Conservation (phyloP, 2,797 vertebrate species). For the Neosalanx taihuensis region DNA sequence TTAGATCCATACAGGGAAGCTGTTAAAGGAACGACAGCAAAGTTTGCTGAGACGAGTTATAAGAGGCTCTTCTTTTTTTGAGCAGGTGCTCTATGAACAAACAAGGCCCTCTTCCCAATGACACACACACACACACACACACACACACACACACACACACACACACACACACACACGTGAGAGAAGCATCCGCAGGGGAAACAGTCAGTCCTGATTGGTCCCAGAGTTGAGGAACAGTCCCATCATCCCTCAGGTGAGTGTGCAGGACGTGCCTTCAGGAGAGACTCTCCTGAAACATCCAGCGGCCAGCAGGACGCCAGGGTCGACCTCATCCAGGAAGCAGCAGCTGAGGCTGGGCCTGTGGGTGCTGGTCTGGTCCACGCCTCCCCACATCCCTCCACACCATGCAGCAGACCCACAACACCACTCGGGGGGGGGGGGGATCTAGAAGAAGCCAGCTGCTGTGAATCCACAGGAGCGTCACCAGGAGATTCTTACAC, state of each 20-base stretch:
- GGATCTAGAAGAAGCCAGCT: too few relatives aligned
- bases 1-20: conserved; percentile 54
- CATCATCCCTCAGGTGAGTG: too few relatives aligned
- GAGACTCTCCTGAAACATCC: too few relatives aligned
- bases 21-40: conserved; percentile 47
- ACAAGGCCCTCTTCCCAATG: conserved; percentile 44
- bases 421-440: neutral
- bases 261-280: too few relatives aligned
- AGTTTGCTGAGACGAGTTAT: conserved; percentile 35
- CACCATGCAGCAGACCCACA: conserved; percentile 10
- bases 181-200: too few relatives aligned
- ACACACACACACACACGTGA: conserved; percentile 1
- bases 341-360: too few relatives aligned
- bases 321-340: too few relatives aligned
- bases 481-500: conserved; percentile 46
- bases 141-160: conserved; percentile 1
- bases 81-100: conserved; percentile 35
- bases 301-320: too few relatives aligned
- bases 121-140: conserved; percentile 7
- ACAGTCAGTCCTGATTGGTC: too few relatives aligned
- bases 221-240: too few relatives aligned
- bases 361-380: neutral
- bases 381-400: neutral
- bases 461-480: conserved; percentile 26
- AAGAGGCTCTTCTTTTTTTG: conserved; percentile 9